Evolutionary conservation across 2,797 vertebrate genomes (phyloP).

Genomic region (Coregonus suidteri): DNA sequence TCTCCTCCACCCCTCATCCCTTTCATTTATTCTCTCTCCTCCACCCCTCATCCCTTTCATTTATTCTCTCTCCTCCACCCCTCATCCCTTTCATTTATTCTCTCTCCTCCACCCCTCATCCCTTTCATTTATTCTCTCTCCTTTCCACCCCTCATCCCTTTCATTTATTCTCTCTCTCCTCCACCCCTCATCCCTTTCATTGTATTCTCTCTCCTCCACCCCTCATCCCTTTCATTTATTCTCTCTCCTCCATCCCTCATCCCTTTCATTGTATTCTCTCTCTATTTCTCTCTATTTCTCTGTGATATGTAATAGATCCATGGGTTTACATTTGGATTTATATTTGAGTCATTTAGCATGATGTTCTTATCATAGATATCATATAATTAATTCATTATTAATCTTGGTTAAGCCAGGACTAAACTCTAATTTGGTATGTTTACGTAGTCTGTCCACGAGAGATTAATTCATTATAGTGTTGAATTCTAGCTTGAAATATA

Average conservation of each 20-base stretch:
- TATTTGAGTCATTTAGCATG: background rate
- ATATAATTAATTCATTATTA: background rate
- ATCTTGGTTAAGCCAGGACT: background rate
- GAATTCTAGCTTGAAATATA: too few relatives aligned
- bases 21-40: background rate
- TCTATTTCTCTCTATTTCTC: background rate
- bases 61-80: background rate
- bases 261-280: conserved; percentile 1
- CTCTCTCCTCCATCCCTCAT: background rate
- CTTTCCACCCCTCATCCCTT: background rate
- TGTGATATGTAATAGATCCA: background rate
- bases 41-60: too few relatives aligned
- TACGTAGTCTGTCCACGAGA: background rate
- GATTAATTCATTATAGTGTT: background rate
- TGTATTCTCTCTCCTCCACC: background rate
- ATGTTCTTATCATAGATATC: background rate
- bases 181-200: background rate
- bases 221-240: too few relatives aligned
- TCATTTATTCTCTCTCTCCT: background rate
- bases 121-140: background rate
- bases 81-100: too few relatives aligned
- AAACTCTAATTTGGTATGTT: background rate
- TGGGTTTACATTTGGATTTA: too few relatives aligned
- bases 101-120: background rate
- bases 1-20: background rate